These are phyloP conservation scores for Coptotermes formosanus DNA, from an alignment of 1,140 invertebrate species.

Conservation along the genomic window DNA sequence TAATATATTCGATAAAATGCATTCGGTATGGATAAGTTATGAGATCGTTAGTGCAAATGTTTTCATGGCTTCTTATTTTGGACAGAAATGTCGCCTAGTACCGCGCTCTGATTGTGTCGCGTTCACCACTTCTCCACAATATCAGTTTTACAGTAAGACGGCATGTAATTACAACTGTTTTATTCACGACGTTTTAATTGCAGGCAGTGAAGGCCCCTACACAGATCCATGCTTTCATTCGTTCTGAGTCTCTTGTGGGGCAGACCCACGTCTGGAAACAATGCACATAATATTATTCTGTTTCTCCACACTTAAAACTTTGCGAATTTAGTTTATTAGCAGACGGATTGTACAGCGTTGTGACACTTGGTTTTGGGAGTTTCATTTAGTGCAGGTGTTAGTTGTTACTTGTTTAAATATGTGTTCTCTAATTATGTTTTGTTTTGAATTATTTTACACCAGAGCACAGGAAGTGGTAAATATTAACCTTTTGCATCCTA, in stretches of 20 bases:
- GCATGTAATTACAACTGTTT: slow-evolving; percentile 30
- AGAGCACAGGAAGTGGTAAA: too few species aligned
- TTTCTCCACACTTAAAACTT: not conserved
- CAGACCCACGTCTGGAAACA: not conserved
- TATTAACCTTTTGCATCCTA: too few species aligned
- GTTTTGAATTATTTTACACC: too few species aligned
- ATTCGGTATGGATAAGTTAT: too few species aligned
- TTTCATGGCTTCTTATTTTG: not conserved
- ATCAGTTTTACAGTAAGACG: not conserved
- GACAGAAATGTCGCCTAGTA: not conserved
- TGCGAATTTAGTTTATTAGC: slow-evolving; percentile 6
- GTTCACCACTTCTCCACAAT: too few species aligned
- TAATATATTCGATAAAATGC: too few species aligned
- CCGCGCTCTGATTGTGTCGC: not conserved
- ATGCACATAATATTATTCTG: not conserved
- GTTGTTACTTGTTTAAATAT: slow-evolving; percentile 8
- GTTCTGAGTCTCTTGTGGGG: not conserved
- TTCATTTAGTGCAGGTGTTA: not conserved
- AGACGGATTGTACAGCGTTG: too few species aligned
- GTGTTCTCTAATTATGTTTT: not conserved
- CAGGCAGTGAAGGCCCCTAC: not conserved
- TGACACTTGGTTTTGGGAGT: too few species aligned
- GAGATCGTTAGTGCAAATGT: too few species aligned
- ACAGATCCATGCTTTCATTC: not conserved
- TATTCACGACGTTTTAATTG: slow-evolving; percentile 30